Base-by-base conservation (phyloP, 2,797 vertebrate species). In the Tapera naevia region DNA sequence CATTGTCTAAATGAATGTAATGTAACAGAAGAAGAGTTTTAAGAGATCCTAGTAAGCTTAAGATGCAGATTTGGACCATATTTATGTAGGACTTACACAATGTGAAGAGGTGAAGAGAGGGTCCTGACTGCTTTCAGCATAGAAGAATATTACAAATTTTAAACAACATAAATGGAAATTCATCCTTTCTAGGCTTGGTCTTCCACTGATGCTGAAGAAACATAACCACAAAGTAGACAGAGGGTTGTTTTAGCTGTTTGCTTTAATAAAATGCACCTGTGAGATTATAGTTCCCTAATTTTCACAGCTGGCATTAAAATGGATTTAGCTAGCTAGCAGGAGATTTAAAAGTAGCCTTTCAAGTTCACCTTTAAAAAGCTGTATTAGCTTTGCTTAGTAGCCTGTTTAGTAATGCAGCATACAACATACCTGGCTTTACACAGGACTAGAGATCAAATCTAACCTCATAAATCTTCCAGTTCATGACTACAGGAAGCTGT, bases 391-490 rank as follows among this genome's bases (percentile, higher is more conserved):
- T 95, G 56, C 72, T 82, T 91, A 71, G 84, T 90, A 86, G 89
- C 37, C 81, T 96, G 65, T 61, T 95, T 93, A 95, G 93, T 94
- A 88, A 97, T 97, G 86, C 94, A 94, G 71, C 80, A 50, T 89
- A 27, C 66, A 93, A 65, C 91, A 65, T 75, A 89, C 79, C 81
- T 94, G 91, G 86, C 80, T 94, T 96, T 93, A 91, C 75, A 96
- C 86, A 88, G 91, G 79, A 94, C 94, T 94, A 88, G 92, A 95
- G 94, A 97, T 96, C 92, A 97, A 93, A 95, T 94, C 91, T 96
- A 96, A 94, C 70, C 91, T 96, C 92, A 97, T 97, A 96, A 97
- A 97, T 97, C 95, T 97, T 94, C 88, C 67, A 86, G 48, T 96
- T 96, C 94, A 86, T 94, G 93, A 89, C 95, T 94, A 94, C 67